Percentiles rank a stretch among this genome's conserved stretches.
These are phyloP conservation scores for Monopis laevigella DNA, from an alignment of 2,888 invertebrate species.

Conservation along the genomic window DNA sequence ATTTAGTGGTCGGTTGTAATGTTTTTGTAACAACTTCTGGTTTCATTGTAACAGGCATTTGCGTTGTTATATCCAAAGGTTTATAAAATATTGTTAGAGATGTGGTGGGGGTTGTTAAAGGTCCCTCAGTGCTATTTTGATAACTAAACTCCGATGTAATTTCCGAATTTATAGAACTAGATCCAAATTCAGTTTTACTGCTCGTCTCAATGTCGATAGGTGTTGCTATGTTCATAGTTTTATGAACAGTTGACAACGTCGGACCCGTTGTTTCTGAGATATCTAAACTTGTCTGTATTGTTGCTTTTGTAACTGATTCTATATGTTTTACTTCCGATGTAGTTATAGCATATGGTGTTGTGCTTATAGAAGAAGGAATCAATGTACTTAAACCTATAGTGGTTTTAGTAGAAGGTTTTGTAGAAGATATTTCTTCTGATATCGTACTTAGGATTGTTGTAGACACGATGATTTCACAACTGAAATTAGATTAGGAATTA, in stretches of 20 bases:
- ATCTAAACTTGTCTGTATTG: constrained; percentile 16
- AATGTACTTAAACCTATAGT: constrained; percentile 15
- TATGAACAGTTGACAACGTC: constrained; percentile 16
- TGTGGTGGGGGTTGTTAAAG: constrained; percentile 14
- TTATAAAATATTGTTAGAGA: constrained; percentile 7
- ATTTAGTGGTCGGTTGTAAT: constrained; percentile 41
- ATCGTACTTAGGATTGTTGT: constrained; percentile 33
- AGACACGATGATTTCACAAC: constrained; percentile 48
- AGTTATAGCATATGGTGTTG: too few species aligned
- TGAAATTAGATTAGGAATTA: constrained; percentile 27
- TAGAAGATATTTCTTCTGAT: constrained; percentile 31
- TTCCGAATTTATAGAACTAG: constrained; percentile 1
- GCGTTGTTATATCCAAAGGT: constrained; percentile 12
- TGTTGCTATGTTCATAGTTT: constrained; percentile 19
- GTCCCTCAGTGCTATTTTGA: not conserved
- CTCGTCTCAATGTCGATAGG: constrained; percentile 15
- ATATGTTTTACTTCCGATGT: too few species aligned
- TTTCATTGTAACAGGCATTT: constrained; percentile 30
- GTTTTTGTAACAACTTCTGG: constrained; percentile 34
- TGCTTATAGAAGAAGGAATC: constrained; percentile 16
- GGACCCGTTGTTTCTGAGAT: constrained; percentile 13
- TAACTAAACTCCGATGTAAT: not conserved
- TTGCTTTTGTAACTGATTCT: too few species aligned
- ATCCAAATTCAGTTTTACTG: constrained; percentile 8
- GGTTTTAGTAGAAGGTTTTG: constrained; percentile 17